Evolutionary conservation across 2,888 invertebrate species (phyloP), one percentile per base, ranked within the genome.

Genomic region (Lasioglossum leucozonium): DNA sequence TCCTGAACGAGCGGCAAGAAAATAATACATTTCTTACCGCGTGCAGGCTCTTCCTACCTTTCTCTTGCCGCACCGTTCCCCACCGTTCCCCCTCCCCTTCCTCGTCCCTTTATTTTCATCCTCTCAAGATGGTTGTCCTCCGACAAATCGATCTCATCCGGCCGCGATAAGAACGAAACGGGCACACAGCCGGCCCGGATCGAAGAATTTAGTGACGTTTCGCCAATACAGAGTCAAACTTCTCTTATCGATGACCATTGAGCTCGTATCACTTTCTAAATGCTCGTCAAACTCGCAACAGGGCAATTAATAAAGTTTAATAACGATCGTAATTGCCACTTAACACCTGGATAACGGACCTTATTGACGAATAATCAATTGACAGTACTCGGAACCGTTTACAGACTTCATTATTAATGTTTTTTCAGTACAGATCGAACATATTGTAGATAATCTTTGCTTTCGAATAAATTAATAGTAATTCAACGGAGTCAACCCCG

Each of bases 121-220:
- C 51, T 77, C n/a, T 67, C 62, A 83, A 79, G 75, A 83, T 75
- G 75, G 75, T 79, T 75, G 44, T 83, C 72, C 78, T 44, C 51
- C 18, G 30, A 58, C 76, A 67, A 77, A 82, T 55, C 47, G 67
- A 82, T 82, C 77, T 55, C 40, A 44, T 81, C 75, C 13, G 55
- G 42, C 73, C 47, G 67, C 47, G 69, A 74, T 75, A 75, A 72
- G 40, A 77, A 65, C 4, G 72, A 81, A 65, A 51, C 34, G n/a
- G 74, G 42, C 55, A 69, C 55, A 58, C 51, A 72, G 37, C 34
- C 6, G 18, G 37, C n/a, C 73, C 6, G 16, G 8, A 30, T 18
- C 62, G 62, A 62, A 62, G 30, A 62, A 62, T 62, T 30, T 34
- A 16, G 30, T 26, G 62, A 62, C 62, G 16, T 62, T 62, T 30